phyloP scores from a whole-genome alignment of 2,113 vertebrate genomes.

The Clarias gariepinus region DNA sequence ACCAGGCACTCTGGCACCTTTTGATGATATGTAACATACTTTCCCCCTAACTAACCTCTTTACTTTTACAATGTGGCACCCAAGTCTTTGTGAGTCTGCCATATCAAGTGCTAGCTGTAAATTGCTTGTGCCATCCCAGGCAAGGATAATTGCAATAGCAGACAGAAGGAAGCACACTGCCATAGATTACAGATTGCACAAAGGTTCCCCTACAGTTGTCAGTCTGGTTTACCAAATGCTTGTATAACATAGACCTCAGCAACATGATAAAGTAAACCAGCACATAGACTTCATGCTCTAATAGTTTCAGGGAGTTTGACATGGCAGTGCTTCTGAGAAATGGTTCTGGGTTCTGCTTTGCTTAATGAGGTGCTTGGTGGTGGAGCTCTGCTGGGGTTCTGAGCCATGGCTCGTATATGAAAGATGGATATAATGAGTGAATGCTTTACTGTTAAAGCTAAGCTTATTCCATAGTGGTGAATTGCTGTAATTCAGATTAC shows the following conservation, averaged over 20 bases:
- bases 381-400: slow-evolving; percentile 26
- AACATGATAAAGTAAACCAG: neutral
- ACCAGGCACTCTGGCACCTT: slow-evolving; percentile 34
- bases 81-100: slow-evolving; percentile 50
- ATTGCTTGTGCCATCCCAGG: slow-evolving; percentile 58
- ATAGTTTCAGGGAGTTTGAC: slow-evolving; percentile 35
- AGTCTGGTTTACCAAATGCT: slow-evolving; percentile 10
- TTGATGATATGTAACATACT: slow-evolving; percentile 49
- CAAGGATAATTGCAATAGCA: slow-evolving; percentile 49
- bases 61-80: slow-evolving; percentile 23
- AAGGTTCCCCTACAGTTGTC: neutral
- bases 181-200: slow-evolving; percentile 10
- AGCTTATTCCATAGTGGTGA: neutral
- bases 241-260: neutral
- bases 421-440: neutral
- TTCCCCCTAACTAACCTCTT: slow-evolving; percentile 13
- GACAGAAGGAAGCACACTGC: slow-evolving; percentile 21
- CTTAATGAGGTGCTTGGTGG: slow-evolving; percentile 62
- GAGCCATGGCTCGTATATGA: slow-evolving; percentile 11
- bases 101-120: slow-evolving; percentile 50
- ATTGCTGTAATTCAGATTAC: neutral
- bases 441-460: neutral
- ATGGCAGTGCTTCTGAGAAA: slow-evolving; percentile 3
- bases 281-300: neutral
- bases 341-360: slow-evolving; percentile 54